A percentile compares a stretch with the other conserved stretches of the same genome.
phyloP scores from a whole-genome alignment of 2,113 vertebrate species.

The Vulpes ferrilata region DNA sequence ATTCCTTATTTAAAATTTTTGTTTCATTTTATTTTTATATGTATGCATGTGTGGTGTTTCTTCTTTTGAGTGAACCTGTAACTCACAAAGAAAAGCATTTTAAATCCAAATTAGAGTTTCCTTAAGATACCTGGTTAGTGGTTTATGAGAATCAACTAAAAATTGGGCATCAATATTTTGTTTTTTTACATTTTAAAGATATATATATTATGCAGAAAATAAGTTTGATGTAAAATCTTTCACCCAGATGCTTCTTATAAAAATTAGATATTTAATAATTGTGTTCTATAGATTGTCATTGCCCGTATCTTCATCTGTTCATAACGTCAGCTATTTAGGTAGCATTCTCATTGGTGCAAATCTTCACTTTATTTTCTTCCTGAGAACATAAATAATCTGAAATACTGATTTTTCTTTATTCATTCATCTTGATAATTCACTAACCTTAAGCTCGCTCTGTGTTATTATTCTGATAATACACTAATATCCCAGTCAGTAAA shows the following conservation, averaged over 20 bases:
- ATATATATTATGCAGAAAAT: not conserved
- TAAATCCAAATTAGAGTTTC: not conserved
- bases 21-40: not conserved
- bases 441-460: not conserved
- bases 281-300: not conserved
- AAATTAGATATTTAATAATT: not conserved
- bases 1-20: not conserved
- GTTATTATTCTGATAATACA: not conserved
- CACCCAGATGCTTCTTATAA: not conserved
- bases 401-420: not conserved
- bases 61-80: not conserved
- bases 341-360: not conserved
- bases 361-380: not conserved
- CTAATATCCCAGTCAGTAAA: no score
- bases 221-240: not conserved
- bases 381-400: not conserved
- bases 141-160: not conserved
- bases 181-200: not conserved
- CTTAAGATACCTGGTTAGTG: not conserved
- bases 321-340: not conserved
- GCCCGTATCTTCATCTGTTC: not conserved
- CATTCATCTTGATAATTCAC: not conserved
- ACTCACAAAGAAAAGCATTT: not conserved
- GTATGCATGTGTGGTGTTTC: rapidly evolving
- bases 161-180: not conserved